These are phyloP conservation scores for Galagoides demidoff DNA, from an alignment of 2,797 vertebrate species.

Conservation along the genomic window DNA sequence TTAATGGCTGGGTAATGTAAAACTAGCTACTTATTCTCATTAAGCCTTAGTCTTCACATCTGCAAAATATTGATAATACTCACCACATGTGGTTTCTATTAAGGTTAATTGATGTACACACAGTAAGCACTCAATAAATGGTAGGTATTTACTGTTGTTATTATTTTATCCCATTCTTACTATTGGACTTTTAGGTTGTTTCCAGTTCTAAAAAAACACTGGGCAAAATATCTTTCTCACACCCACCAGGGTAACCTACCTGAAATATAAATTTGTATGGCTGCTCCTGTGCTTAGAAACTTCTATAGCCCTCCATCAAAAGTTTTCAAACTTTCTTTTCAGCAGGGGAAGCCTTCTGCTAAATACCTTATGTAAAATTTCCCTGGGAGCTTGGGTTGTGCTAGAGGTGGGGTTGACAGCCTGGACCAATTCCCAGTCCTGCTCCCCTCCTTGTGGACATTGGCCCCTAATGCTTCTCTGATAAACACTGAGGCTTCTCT, in stretches of 20 bases:
- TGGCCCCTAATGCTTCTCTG: not conserved
- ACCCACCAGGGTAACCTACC: not conserved
- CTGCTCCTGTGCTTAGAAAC: not conserved
- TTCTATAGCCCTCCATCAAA: not conserved
- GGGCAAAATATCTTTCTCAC: not conserved
- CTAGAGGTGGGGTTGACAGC: not conserved
- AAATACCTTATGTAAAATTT: conserved; percentile 12
- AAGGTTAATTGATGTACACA: conserved; percentile 15
- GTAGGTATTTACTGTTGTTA: not conserved
- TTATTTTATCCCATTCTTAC: conserved; percentile 45
- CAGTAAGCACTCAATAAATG: not conserved
- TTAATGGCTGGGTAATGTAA: not conserved
- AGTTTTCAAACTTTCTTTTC: conserved; percentile 30
- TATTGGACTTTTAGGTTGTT: conserved; percentile 41
- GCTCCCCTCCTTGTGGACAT: not conserved
- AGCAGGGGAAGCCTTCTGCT: not conserved
- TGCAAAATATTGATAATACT: conserved; percentile 10
- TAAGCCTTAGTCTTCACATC: not conserved
- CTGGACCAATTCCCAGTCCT: not conserved
- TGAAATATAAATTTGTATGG: not conserved
- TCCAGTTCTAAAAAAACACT: conserved; percentile 25
- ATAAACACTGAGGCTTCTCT: not conserved
- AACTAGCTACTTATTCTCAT: not conserved
- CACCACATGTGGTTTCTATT: not conserved
- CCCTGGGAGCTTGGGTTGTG: not conserved